A percentile compares a stretch with the other conserved stretches of the same genome.
Conservation (phyloP, 2,797 vertebrate species). For the Alectoris magna region DNA sequence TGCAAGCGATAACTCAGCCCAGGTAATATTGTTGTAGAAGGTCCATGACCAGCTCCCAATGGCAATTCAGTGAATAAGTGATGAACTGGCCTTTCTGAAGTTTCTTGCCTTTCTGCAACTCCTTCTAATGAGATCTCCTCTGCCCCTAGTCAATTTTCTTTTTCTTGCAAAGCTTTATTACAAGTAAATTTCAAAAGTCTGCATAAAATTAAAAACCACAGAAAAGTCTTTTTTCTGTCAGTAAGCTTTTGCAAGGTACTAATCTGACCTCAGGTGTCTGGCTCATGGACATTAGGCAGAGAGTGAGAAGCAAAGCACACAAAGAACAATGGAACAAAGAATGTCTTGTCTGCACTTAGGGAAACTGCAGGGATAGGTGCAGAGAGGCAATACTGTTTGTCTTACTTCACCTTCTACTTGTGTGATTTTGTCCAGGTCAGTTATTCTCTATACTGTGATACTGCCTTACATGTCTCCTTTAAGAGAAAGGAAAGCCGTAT, state of each 20-base stretch:
- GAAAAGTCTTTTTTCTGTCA: not conserved
- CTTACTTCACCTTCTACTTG: not conserved
- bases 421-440: not conserved
- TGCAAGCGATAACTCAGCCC: not conserved
- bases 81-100: not conserved
- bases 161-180: not conserved
- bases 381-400: not conserved
- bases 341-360: not conserved
- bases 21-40: rapidly evolving
- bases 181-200: not conserved
- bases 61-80: not conserved
- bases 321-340: not conserved
- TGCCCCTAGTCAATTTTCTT: not conserved
- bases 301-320: not conserved
- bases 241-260: not conserved
- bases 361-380: not conserved
- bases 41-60: not conserved
- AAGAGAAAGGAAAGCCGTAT: not conserved
- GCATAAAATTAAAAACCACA: not conserved
- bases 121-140: not conserved
- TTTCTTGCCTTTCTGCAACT: not conserved
- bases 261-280: not conserved
- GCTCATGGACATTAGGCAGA: not conserved
- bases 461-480: not conserved
- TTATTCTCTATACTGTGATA: not conserved